phyloP scores from a whole-genome alignment of 1,140 invertebrate species.

The Bilobella aurantiaca region DNA sequence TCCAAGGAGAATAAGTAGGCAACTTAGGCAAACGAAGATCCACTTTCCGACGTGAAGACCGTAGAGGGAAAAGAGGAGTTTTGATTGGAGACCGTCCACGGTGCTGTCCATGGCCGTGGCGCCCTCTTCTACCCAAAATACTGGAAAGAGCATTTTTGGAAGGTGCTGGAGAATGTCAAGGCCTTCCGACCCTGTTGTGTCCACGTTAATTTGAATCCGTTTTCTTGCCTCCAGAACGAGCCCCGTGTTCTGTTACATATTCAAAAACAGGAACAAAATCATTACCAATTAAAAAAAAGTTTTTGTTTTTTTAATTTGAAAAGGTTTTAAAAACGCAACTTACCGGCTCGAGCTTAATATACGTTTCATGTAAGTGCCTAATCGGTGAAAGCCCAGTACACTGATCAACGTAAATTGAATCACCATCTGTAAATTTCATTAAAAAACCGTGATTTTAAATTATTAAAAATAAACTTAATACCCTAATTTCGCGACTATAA shows the following conservation, averaged over 20 bases:
- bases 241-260: conserved; percentile 45
- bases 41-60: conserved; percentile 8
- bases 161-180: conserved; percentile 41
- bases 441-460: neutral
- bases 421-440: conserved; percentile 6
- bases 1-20: conserved; percentile 2
- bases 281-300: neutral
- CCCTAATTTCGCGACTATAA: too few species aligned
- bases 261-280: conserved; percentile 12
- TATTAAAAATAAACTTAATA: conserved; percentile 55
- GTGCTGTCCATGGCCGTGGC: conserved; percentile 7
- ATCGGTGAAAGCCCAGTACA: conserved; percentile 63
- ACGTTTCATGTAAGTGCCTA: conserved; percentile 56
- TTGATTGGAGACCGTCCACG: neutral
- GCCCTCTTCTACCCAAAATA: conserved; percentile 48
- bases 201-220: conserved; percentile 47
- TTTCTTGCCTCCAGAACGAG: conserved; percentile 44
- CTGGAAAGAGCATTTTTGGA: conserved; percentile 44
- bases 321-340: conserved; percentile 33
- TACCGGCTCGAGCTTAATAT: conserved; percentile 66
- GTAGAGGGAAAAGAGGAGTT: conserved; percentile 11
- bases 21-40: conserved; percentile 4
- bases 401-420: conserved; percentile 38
- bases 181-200: conserved; percentile 38
- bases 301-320: too few species aligned